A percentile compares a stretch with the other conserved stretches of the same genome.
Conservation (phyloP, 2,888 invertebrate species). For the Alentia gelatinosa region DNA sequence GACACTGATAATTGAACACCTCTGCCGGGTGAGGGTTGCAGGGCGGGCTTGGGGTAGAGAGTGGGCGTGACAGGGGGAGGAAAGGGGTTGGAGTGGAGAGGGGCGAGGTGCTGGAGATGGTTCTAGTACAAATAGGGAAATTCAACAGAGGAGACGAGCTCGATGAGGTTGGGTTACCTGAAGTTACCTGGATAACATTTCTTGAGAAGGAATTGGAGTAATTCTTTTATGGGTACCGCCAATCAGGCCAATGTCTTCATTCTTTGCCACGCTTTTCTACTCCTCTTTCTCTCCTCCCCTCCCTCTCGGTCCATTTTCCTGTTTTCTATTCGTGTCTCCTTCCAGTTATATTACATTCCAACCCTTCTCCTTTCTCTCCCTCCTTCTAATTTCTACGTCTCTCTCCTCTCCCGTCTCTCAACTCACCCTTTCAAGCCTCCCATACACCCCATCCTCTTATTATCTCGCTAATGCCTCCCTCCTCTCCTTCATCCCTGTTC, state of each 20-base stretch:
- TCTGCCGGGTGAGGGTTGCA: not conserved
- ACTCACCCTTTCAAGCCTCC: not conserved
- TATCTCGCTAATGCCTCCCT: not conserved
- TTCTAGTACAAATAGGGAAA: too few relatives aligned
- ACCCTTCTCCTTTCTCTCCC: not conserved
- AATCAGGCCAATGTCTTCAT: too few relatives aligned
- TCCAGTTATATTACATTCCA: not conserved
- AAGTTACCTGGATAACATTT: too few relatives aligned
- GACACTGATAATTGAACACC: slow-evolving; percentile 54
- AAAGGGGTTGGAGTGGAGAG: not conserved
- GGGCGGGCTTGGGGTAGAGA: not conserved
- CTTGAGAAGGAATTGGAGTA: too few relatives aligned
- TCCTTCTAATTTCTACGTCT: not conserved
- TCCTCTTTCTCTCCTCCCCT: not conserved
- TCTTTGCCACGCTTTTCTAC: not conserved
- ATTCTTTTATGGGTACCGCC: too few relatives aligned
- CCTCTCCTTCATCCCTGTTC: not conserved
- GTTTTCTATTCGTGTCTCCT: not conserved
- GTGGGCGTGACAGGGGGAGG: too few relatives aligned
- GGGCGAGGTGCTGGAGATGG: not conserved
- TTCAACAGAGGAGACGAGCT: not conserved
- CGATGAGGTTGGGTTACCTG: not conserved
- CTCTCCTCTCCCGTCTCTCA: too few relatives aligned
- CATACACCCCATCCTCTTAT: not conserved
- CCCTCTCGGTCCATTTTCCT: not conserved